Evolutionary conservation across 2,888 invertebrate species (phyloP).

Genomic region (Pseudococcus longispinus): DNA sequence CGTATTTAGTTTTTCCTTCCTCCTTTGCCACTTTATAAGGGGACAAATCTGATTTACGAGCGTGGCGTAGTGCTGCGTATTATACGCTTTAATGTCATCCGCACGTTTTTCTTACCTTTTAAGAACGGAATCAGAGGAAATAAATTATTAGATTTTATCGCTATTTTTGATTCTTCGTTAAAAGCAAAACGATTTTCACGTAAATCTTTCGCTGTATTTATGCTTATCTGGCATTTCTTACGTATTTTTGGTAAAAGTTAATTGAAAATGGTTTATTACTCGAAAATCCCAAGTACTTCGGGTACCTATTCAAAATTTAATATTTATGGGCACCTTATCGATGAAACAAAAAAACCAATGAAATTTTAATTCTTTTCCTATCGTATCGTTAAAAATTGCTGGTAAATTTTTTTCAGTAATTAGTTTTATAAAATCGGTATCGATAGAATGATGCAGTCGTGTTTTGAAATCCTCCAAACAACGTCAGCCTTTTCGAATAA

Average conservation of each 20-base stretch:
- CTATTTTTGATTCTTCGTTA: conserved; percentile 35
- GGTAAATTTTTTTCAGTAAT: no score
- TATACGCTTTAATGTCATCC: not conserved
- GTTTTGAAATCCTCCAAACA: not conserved
- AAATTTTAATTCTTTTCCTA: no score
- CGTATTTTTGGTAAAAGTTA: not conserved
- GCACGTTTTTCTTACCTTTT: conserved; percentile 33
- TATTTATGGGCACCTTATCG: no score
- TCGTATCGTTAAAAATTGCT: no score
- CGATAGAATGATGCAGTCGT: no score
- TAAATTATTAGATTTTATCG: conserved; percentile 42
- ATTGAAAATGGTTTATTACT: not conserved
- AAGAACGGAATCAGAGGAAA: conserved; percentile 26
- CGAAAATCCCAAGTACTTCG: no score
- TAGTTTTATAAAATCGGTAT: no score
- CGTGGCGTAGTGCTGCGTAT: not conserved
- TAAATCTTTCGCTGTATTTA: not conserved
- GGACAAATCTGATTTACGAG: conserved; percentile 43
- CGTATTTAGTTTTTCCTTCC: conserved; percentile 10
- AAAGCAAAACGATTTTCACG: conserved; percentile 32
- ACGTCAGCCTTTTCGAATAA: not conserved
- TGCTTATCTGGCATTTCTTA: not conserved
- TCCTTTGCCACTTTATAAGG: not conserved
- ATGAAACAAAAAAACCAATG: no score
- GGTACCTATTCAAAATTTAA: no score